Percentiles rank a stretch among this genome's conserved stretches.
phyloP scores from a whole-genome alignment of 2,888 invertebrate species.

The Trissolcus brochymenae region DNA sequence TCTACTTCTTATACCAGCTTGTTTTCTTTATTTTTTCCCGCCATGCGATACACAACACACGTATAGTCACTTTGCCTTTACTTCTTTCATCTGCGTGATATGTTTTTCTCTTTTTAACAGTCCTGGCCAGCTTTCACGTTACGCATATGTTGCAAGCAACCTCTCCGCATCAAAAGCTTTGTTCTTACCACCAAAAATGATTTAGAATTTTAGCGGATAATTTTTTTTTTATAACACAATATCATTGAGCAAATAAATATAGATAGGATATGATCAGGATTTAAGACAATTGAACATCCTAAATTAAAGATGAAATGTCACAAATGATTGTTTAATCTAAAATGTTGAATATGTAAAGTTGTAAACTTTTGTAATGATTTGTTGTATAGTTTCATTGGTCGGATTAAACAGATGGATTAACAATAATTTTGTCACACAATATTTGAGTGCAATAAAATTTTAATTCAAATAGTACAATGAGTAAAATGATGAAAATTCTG shows the following conservation, averaged over 20 bases:
- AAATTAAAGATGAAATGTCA: background rate
- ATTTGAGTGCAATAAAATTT: too few relatives aligned
- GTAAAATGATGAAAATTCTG: background rate
- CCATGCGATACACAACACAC: constrained; percentile 18
- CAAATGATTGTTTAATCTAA: background rate
- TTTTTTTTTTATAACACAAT: too few relatives aligned
- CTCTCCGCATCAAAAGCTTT: constrained; percentile 73
- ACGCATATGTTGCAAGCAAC: constrained; percentile 73
- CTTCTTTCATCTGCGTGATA: constrained; percentile 47
- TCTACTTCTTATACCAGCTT: background rate
- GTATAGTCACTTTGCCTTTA: constrained; percentile 19
- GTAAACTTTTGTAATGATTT: too few relatives aligned
- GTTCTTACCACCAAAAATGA: constrained; percentile 68
- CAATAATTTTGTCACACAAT: too few relatives aligned
- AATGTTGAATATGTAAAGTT: too few relatives aligned
- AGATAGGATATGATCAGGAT: too few relatives aligned
- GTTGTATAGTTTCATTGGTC: too few relatives aligned
- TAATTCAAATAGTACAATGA: background rate
- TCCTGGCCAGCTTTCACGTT: constrained; percentile 65
- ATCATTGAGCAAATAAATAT: too few relatives aligned
- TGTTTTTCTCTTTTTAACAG: constrained; percentile 15
- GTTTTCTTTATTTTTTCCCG: constrained; percentile 10
- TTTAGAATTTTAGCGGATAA: constrained; percentile 33
- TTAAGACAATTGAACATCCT: too few relatives aligned
- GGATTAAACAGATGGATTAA: too few relatives aligned